Evolutionary conservation across 2,113 vertebrate genomes (phyloP).

Genomic region (Vombatus ursinus): DNA sequence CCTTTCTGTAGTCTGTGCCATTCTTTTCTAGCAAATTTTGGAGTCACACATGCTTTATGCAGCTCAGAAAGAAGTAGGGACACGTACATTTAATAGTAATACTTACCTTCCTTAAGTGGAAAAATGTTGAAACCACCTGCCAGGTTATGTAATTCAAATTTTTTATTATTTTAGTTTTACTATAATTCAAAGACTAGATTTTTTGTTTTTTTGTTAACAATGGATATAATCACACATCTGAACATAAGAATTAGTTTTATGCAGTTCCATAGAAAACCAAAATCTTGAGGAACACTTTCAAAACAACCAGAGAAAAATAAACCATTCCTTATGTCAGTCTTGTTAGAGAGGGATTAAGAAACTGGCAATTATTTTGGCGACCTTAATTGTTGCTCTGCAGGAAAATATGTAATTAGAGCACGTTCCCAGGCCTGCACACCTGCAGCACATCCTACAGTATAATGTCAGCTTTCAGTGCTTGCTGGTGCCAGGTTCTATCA

Average conservation of each 20-base stretch:
- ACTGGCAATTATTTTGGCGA: slow-evolving; percentile 98
- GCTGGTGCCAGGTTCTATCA: slow-evolving; percentile 94
- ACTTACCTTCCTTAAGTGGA: slow-evolving; percentile 64
- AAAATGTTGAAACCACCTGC: slow-evolving; percentile 77
- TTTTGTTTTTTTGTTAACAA: slow-evolving; percentile 76
- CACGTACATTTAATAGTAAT: slow-evolving; percentile 64
- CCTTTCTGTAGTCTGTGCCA: slow-evolving; percentile 17
- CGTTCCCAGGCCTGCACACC: slow-evolving; percentile 95
- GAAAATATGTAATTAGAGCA: slow-evolving; percentile 99
- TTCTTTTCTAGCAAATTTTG: slow-evolving; percentile 67
- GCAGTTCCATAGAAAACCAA: slow-evolving; percentile 78
- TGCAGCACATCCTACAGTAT: slow-evolving; percentile 96
- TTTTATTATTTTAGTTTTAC: slow-evolving; percentile 80
- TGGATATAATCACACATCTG: slow-evolving; percentile 83
- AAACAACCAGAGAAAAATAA: slow-evolving; percentile 87
- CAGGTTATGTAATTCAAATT: slow-evolving; percentile 78
- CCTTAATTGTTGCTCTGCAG: slow-evolving; percentile 97
- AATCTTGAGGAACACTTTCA: slow-evolving; percentile 86
- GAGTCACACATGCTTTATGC: slow-evolving; percentile 53
- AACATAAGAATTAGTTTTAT: slow-evolving; percentile 86
- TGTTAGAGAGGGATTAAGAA: slow-evolving; percentile 94
- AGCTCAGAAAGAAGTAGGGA: slow-evolving; percentile 73
- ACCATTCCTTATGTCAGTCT: slow-evolving; percentile 87
- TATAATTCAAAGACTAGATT: slow-evolving; percentile 77
- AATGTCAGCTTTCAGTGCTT: slow-evolving; percentile 96